phyloP scores from a whole-genome alignment of 1,140 invertebrate species.

The Drosophila baimaii region DNA sequence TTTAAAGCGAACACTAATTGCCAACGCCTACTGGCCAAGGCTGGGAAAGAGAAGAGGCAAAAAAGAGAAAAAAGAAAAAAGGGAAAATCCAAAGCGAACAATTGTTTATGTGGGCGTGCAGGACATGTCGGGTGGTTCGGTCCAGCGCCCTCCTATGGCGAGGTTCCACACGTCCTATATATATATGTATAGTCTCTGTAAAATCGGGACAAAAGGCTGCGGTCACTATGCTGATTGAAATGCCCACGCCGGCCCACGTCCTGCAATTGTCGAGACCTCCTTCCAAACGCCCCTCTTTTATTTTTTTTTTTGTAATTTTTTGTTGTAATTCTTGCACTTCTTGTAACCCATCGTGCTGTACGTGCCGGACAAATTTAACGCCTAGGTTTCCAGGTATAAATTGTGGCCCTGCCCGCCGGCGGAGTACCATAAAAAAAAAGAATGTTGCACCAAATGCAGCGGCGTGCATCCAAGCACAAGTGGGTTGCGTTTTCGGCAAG shows the following conservation, averaged over 20 bases:
- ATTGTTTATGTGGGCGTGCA: slow-evolving; percentile 53
- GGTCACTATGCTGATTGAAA: slow-evolving; percentile 58
- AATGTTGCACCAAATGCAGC: slow-evolving; percentile 32
- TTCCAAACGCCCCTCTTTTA: neutral
- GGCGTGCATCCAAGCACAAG: slow-evolving; percentile 20
- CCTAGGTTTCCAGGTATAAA: slow-evolving; percentile 56
- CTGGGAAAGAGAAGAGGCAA: neutral
- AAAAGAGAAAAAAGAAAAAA: neutral
- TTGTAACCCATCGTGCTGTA: slow-evolving; percentile 15
- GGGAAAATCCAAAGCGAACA: slow-evolving; percentile 20
- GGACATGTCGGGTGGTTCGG: slow-evolving; percentile 35
- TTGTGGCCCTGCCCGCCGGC: slow-evolving; percentile 56
- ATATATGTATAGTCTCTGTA: neutral
- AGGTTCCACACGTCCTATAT: slow-evolving; percentile 16
- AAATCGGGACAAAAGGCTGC: slow-evolving; percentile 35
- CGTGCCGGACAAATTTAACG: slow-evolving; percentile 68
- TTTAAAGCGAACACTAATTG: slow-evolving; percentile 72
- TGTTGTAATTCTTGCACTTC: neutral
- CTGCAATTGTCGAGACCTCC: slow-evolving; percentile 14
- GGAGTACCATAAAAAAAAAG: neutral
- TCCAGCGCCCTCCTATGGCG: slow-evolving; percentile 55
- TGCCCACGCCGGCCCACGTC: slow-evolving; percentile 45
- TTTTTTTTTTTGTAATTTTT: neutral
- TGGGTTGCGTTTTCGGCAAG: neutral
- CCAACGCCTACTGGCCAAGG: slow-evolving; percentile 21